phyloP scores from a whole-genome alignment of 2,888 invertebrate genomes.

The Dicyrtoma fusca region DNA sequence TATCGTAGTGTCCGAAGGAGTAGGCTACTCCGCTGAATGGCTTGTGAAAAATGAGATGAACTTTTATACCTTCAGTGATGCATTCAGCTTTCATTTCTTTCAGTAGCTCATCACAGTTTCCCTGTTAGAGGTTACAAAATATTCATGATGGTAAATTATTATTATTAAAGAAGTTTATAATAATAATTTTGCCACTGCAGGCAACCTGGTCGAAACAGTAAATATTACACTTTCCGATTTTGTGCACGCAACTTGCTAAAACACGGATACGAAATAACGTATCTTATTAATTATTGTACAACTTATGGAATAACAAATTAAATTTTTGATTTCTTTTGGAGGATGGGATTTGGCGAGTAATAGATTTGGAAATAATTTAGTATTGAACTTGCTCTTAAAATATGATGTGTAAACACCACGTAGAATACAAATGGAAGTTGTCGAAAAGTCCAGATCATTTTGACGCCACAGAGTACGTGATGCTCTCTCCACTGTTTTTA shows the following conservation, averaged over 20 bases:
- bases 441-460: neutral
- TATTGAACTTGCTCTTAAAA: slow-evolving; percentile 3
- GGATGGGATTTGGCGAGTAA: neutral
- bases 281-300: too few species aligned
- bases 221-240: neutral
- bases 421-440: neutral
- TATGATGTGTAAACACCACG: neutral
- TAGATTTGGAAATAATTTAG: neutral
- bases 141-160: neutral
- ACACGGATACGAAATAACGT: neutral
- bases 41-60: slow-evolving; percentile 46
- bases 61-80: slow-evolving; percentile 51
- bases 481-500: neutral
- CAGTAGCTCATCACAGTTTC: slow-evolving; percentile 36
- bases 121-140: slow-evolving; percentile 10
- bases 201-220: slow-evolving; percentile 15
- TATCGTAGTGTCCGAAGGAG: slow-evolving; percentile 53
- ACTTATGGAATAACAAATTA: too few species aligned
- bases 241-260: neutral
- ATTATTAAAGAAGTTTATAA: slow-evolving; percentile 21
- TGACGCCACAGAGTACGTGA: neutral
- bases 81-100: slow-evolving; percentile 52
- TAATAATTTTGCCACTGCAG: slow-evolving; percentile 19
- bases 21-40: slow-evolving; percentile 53
- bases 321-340: too few species aligned